Base-by-base conservation (phyloP, 1,140 invertebrate genomes). In the Lethrus apterus region DNA sequence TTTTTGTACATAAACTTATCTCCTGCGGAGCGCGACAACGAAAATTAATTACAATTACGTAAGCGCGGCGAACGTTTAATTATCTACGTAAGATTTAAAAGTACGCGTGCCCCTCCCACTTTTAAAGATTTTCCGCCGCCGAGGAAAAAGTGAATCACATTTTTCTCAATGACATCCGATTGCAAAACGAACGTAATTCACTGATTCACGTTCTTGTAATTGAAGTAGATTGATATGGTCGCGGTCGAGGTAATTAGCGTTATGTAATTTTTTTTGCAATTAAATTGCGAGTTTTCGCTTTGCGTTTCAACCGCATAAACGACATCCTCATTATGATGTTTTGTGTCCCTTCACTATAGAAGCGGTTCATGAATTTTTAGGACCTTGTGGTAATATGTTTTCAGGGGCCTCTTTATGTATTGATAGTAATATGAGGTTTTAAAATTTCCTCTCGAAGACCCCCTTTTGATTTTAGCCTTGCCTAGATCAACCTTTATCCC, bases 141-240 rank as follows among this genome's bases (percentile, higher is more conserved):
- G 32, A 40, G 45, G 45, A 46, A 46, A 42, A 40, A 46, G 44
- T 46, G 45, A 46, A 30, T 46, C 45, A 46, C 44, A 46, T 17
- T 46, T 46, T 40, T 36, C 45, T 40, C 23, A 26, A 26, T 26
- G 23, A n/a, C 5, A n/a, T 26, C n/a, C n/a, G n/a, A 26, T 26
- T 26, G n/a, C 23, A 7, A 7, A 26, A n/a, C n/a, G 23, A 7
- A 26, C 23, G 5, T 26, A n/a, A 26, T 7, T 26, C 23, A 7
- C 5, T 26, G 5, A 26, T 26, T 26, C n/a, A 26, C 5, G n/a
- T 26, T n/a, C 23, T 7, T 26, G n/a, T 5, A n/a, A 7, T 26
- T 26, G 5, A 26, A 26, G 5, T 26, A n/a, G 5, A 26, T n/a
- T n/a, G 5, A 26, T 7, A 7, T 26, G 23, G 23, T 26, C 23